A percentile compares a stretch with the other conserved stretches of the same genome.
phyloP scores from a whole-genome alignment of 2,888 invertebrate species.

The Meliscaeva auricollis region DNA sequence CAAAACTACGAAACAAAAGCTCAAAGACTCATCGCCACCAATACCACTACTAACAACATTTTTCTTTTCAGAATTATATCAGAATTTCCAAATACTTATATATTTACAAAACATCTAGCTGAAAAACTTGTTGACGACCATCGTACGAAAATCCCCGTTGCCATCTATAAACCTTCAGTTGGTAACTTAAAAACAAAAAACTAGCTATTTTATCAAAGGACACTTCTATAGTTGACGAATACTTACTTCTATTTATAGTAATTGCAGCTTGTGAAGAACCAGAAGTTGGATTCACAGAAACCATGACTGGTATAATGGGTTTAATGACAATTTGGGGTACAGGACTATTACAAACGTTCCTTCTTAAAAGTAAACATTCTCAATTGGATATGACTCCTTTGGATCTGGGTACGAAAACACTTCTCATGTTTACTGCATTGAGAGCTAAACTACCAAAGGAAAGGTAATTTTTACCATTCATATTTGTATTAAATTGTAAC shows the following conservation, averaged over 20 bases:
- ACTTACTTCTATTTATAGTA: slow-evolving; percentile 15
- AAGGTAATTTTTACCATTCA: slow-evolving; percentile 72
- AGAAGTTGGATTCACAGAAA: slow-evolving; percentile 79
- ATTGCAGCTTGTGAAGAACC: slow-evolving; percentile 77
- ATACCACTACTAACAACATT: too few species aligned
- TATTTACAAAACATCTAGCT: slow-evolving; percentile 94
- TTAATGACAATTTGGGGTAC: slow-evolving; percentile 79
- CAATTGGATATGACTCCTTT: slow-evolving; percentile 79
- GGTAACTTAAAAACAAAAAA: slow-evolving; percentile 83
- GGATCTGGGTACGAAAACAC: slow-evolving; percentile 79
- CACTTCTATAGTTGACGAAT: neutral
- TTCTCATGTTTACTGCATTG: slow-evolving; percentile 77
- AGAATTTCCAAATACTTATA: slow-evolving; percentile 87
- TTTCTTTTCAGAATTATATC: slow-evolving; percentile 19
- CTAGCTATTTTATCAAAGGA: neutral
- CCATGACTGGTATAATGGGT: slow-evolving; percentile 79
- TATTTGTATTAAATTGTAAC: too few species aligned
- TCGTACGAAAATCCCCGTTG: slow-evolving; percentile 87
- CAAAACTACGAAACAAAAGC: too few species aligned
- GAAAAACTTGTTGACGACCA: slow-evolving; percentile 91
- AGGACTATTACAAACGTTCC: slow-evolving; percentile 57
- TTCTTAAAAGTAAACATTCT: neutral
- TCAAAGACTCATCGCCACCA: too few species aligned
- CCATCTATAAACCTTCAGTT: slow-evolving; percentile 94
- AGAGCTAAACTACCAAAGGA: slow-evolving; percentile 73